A percentile compares a stretch with the other conserved stretches of the same genome.
Evolutionary conservation across 2,888 invertebrate genomes (phyloP).

Genomic region (Listrodromus nycthemerus): DNA sequence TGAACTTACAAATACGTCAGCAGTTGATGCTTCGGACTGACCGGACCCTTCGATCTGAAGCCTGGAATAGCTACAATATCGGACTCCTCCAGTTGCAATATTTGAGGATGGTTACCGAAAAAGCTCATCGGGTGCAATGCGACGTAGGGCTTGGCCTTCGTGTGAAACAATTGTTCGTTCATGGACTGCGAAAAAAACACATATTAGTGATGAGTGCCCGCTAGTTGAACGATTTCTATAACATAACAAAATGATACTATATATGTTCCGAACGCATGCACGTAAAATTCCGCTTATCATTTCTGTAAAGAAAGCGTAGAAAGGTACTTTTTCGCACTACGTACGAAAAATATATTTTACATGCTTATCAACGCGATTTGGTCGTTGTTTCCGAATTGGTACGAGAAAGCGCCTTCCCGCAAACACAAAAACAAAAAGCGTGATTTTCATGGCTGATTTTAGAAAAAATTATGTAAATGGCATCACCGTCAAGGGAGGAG

Average conservation of each 20-base stretch:
- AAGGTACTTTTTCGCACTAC: too few species aligned
- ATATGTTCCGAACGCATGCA: neutral
- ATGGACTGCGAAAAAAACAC: slow-evolving; percentile 86
- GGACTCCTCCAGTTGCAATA: slow-evolving; percentile 91
- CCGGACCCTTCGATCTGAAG: slow-evolving; percentile 89
- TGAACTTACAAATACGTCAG: slow-evolving; percentile 93
- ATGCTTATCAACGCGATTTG: too few species aligned
- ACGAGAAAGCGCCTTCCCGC: too few species aligned
- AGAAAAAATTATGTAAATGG: too few species aligned
- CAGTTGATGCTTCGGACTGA: slow-evolving; percentile 94
- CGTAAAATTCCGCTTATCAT: too few species aligned
- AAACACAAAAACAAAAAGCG: neutral
- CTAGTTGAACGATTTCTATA: neutral
- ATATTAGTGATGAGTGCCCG: neutral
- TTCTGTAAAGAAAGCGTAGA: too few species aligned
- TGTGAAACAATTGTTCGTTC: slow-evolving; percentile 93
- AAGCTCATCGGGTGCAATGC: slow-evolving; percentile 96
- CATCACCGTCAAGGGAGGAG: too few species aligned
- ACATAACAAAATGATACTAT: neutral
- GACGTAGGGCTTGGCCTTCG: slow-evolving; percentile 94
- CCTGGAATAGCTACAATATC: slow-evolving; percentile 90
- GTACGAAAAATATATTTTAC: too few species aligned
- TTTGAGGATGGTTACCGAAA: slow-evolving; percentile 93
- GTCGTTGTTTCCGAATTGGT: too few species aligned
- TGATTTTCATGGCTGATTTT: neutral